Percentiles rank a stretch among this genome's conserved stretches.
phyloP scores from a whole-genome alignment of 2,888 invertebrate genomes.

The Phortica okadai region DNA sequence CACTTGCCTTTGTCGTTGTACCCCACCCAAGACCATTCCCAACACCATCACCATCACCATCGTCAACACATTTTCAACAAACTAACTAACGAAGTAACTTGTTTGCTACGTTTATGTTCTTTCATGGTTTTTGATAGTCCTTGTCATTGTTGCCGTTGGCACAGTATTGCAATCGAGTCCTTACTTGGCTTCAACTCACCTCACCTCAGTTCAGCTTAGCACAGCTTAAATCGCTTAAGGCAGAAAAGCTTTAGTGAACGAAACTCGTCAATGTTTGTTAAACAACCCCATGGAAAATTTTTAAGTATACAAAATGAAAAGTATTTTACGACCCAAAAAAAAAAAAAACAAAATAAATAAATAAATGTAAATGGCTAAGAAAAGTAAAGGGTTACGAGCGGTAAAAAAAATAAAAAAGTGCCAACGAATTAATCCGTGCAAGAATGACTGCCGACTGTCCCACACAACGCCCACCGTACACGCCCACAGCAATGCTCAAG shows the following conservation, averaged over 20 bases:
- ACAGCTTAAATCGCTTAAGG: slow-evolving; percentile 22
- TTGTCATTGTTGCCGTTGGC: slow-evolving; percentile 1
- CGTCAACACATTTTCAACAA: no score
- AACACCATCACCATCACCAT: no score
- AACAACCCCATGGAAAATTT: background rate
- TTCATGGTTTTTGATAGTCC: background rate
- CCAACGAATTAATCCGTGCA: background rate
- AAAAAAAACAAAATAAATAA: background rate
- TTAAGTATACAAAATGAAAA: background rate
- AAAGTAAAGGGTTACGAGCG: background rate
- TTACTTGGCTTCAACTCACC: background rate
- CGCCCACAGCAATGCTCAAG: no score
- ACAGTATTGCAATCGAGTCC: background rate
- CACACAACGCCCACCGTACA: no score
- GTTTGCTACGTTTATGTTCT: background rate
- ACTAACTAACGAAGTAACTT: background rate
- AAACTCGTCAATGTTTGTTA: slow-evolving; percentile 1
- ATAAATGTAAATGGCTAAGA: background rate
- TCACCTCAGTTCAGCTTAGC: background rate
- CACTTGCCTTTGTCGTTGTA: no score
- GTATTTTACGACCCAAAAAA: background rate
- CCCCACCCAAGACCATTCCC: background rate
- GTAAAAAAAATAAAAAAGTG: background rate
- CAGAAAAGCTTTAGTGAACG: background rate
- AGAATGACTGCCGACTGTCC: no score